These are phyloP conservation scores for Artibeus jamaicensis DNA, from an alignment of 2,797 vertebrate species.

Conservation along the genomic window DNA sequence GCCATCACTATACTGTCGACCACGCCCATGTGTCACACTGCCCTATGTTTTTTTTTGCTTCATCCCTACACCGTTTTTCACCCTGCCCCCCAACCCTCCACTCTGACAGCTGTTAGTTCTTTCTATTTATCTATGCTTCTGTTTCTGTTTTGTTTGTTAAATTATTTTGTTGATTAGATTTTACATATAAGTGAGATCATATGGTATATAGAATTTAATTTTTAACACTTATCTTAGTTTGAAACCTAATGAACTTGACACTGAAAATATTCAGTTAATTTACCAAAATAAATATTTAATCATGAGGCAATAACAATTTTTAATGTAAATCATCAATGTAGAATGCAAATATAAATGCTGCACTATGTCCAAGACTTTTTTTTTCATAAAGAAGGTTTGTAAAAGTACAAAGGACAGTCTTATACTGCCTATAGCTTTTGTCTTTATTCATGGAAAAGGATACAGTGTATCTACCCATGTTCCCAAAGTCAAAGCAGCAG, in stretches of 20 bases:
- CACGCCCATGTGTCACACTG: neutral
- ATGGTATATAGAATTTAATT: constrained; percentile 20
- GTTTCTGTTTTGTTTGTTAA: neutral
- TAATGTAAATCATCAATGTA: neutral
- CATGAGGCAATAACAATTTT: neutral
- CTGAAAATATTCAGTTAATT: constrained; percentile 1
- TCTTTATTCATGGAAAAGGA: neutral
- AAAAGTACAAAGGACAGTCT: neutral
- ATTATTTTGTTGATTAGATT: neutral
- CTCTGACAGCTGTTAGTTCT: neutral
- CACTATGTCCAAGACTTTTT: neutral
- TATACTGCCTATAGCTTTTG: neutral
- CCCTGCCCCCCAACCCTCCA: neutral
- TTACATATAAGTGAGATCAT: neutral
- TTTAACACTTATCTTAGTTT: neutral
- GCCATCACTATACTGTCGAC: neutral
- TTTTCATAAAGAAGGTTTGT: neutral
- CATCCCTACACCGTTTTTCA: neutral
- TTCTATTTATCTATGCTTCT: neutral
- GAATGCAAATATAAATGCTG: neutral
- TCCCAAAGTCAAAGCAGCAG: neutral
- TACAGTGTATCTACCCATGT: neutral
- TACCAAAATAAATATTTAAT: constrained; percentile 30
- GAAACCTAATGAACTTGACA: neutral
- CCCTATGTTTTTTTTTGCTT: neutral